phyloP scores from a whole-genome alignment of 2,888 invertebrate species.

The Heliconius ethilla region DNA sequence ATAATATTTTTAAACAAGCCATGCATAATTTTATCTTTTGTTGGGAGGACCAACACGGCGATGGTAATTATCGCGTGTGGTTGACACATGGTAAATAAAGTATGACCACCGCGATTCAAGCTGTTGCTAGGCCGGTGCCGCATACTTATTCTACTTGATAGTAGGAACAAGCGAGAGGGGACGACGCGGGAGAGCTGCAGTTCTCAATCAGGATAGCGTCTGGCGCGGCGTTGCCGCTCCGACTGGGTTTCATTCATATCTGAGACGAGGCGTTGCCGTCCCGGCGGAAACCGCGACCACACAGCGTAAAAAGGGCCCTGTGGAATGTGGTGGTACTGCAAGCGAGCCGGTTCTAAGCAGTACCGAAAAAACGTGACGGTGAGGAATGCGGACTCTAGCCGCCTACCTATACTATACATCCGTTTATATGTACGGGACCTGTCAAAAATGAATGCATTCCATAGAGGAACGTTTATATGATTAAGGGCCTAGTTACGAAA shows the following conservation, averaged over 20 bases:
- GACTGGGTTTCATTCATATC: slow-evolving; percentile 82
- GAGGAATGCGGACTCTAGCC: slow-evolving; percentile 73
- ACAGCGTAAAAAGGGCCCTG: slow-evolving; percentile 80
- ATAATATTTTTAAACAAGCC: neutral
- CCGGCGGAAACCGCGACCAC: slow-evolving; percentile 82
- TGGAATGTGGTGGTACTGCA: slow-evolving; percentile 80
- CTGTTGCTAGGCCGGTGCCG: slow-evolving; percentile 42
- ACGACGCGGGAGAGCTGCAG: slow-evolving; percentile 74
- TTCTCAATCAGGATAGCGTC: slow-evolving; percentile 80
- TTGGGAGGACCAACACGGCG: slow-evolving; percentile 41
- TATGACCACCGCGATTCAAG: slow-evolving; percentile 57
- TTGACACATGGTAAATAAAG: slow-evolving; percentile 49
- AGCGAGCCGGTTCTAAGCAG: slow-evolving; percentile 74
- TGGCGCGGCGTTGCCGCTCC: slow-evolving; percentile 78
- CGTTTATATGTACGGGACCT: slow-evolving; percentile 29
- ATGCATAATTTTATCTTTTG: slow-evolving; percentile 4
- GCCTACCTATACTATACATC: slow-evolving; percentile 40
- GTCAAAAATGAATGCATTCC: slow-evolving; percentile 39
- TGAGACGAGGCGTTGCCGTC: slow-evolving; percentile 80
- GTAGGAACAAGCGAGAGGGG: slow-evolving; percentile 55
- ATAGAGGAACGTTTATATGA: slow-evolving; percentile 4
- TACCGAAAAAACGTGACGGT: slow-evolving; percentile 70
- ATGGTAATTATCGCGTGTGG: slow-evolving; percentile 47
- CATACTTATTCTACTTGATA: slow-evolving; percentile 46
- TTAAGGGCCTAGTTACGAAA: neutral